phyloP scores from a whole-genome alignment of 2,797 vertebrate genomes.

The Malacoctenus gilli region DNA sequence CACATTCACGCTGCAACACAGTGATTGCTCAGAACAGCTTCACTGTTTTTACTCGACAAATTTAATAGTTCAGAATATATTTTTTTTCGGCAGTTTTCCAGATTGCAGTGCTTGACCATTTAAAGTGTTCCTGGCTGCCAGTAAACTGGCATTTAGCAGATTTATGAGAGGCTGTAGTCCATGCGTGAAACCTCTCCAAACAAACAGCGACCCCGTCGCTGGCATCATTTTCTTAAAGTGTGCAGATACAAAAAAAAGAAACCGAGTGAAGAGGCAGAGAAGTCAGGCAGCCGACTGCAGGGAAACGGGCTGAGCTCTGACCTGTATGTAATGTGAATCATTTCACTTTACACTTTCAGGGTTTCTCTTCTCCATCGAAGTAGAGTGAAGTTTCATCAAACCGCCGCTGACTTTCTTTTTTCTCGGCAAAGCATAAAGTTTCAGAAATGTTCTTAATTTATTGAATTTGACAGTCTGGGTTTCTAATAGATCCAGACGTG shows the following conservation, averaged over 20 bases:
- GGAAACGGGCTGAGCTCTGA: background rate
- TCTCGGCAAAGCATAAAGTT: background rate
- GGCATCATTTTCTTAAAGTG: background rate
- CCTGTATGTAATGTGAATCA: background rate
- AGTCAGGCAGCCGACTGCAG: background rate
- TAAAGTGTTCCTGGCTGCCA: constrained; percentile 3
- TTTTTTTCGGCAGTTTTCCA: constrained; percentile 1
- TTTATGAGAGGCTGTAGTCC: constrained; percentile 8
- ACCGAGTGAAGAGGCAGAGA: background rate
- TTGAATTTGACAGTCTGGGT: background rate
- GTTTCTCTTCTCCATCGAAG: background rate
- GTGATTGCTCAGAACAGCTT: no score
- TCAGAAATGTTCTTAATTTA: no score
- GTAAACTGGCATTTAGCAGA: constrained; percentile 15
- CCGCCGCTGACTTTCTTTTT: background rate
- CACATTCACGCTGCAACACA: no score
- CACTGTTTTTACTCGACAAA: no score
- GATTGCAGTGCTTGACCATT: background rate
- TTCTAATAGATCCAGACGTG: background rate
- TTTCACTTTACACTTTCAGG: no score
- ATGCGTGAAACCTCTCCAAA: constrained; percentile 6
- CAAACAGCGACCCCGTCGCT: constrained; percentile 4
- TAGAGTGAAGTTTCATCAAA: background rate
- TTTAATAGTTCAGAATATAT: no score
- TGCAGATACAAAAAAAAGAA: background rate